A percentile compares a stretch with the other conserved stretches of the same genome.
phyloP scores from a whole-genome alignment of 2,113 vertebrate genomes.

The Mobula hypostoma region DNA sequence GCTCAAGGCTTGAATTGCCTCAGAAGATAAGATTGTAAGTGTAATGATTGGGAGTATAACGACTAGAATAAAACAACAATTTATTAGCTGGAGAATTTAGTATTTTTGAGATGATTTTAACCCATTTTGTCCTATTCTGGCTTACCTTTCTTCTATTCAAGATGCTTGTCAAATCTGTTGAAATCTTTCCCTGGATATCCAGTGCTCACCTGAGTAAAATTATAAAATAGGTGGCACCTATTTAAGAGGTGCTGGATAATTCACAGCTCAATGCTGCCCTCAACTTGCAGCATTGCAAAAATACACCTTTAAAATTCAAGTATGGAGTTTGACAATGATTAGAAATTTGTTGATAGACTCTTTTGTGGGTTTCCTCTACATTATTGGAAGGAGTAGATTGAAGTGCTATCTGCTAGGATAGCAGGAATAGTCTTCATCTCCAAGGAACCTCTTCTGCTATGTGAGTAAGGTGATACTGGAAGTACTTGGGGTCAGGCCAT shows the following conservation, averaged over 20 bases:
- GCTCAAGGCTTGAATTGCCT: background rate
- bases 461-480: background rate
- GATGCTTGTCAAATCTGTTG: background rate
- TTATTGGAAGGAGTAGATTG: background rate
- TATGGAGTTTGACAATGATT: background rate
- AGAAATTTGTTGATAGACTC: too few species aligned
- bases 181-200: background rate
- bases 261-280: slow-evolving; percentile 17
- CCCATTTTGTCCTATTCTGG: background rate
- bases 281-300: background rate
- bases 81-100: background rate
- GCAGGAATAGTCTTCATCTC: background rate
- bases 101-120: background rate
- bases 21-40: background rate
- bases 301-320: background rate
- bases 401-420: background rate
- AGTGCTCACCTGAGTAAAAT: background rate
- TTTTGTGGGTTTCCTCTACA: background rate
- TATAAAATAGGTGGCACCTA: background rate
- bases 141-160: background rate
- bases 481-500: background rate
- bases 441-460: background rate
- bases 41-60: background rate
- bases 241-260: background rate
- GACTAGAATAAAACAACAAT: background rate